Base-by-base conservation (phyloP, 2,888 invertebrate species). In the Ophion ellenae region DNA sequence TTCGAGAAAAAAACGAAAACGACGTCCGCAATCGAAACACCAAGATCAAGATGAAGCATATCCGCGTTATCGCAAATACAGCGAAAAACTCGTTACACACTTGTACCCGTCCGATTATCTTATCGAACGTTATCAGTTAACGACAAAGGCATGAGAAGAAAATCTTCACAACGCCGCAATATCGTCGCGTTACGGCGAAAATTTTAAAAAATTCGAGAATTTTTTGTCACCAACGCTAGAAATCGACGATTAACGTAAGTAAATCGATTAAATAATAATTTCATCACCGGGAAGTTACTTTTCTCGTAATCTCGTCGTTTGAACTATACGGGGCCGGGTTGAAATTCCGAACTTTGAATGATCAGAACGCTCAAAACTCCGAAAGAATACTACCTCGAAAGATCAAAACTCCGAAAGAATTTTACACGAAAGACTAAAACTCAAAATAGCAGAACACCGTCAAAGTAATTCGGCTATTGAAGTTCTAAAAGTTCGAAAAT, bases 81-180 rank as follows among this genome's bases (percentile, higher is more conserved):
- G 45, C 11, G 45, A n/a, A 63, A 59, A 63, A 7, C 66, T 47
- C 70, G 36, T 70, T 53, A 71, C 66, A 17, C 57, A 80, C 24
- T 80, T 47, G 32, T 71, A 79, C 63, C 70, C 64, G 36, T 32
- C 59, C 66, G 66, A 73, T 80, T 80, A 80, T 80, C 80, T 80
- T 64, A 80, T 80, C 80, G 63, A 32, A 32, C 59, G 59, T 63
- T 79, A 79, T 79, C 79, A 71, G 71, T 73, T 71, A 53, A 71
- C 71, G 64, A 71, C 71, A 24, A 64, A n/a, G 63, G 53, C 71
- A 71, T 53, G 36, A 69, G 40, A 70, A 32, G 59, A 74, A 70
- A 70, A 79, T 28, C 10, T 45, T 78, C 20, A 63, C n/a, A 40
- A 71, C 28, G 20, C 17, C n/a, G 11, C 66, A 28, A 36, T 20